Evolutionary conservation across 2,113 vertebrate species (phyloP).

Genomic region (human (Homo sapiens)): DNA sequence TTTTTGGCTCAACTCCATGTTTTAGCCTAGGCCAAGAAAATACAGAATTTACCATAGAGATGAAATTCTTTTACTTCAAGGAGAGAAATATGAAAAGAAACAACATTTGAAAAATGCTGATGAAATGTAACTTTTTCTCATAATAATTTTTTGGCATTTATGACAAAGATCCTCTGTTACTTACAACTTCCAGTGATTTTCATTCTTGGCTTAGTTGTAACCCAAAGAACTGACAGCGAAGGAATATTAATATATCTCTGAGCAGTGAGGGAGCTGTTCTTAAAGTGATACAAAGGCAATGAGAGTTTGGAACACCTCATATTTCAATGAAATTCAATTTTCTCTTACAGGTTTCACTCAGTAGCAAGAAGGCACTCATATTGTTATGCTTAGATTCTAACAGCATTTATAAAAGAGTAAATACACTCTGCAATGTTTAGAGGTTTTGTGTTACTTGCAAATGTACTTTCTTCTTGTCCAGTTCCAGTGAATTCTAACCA

Average conservation of each 20-base stretch:
- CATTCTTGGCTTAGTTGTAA: constrained; percentile 70
- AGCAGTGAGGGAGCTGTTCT: constrained; percentile 72
- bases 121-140: constrained; percentile 75
- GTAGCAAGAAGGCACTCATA: constrained; percentile 58
- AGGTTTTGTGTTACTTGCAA: constrained; percentile 37
- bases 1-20: background rate
- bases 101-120: constrained; percentile 70
- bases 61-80: constrained; percentile 60
- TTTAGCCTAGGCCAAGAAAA: constrained; percentile 20
- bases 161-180: constrained; percentile 73
- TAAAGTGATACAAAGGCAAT: constrained; percentile 78
- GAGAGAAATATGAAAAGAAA: constrained; percentile 43
- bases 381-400: constrained; percentile 25
- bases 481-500: background rate
- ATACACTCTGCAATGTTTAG: constrained; percentile 14
- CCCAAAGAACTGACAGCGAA: constrained; percentile 56
- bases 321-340: constrained; percentile 81
- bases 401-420: constrained; percentile 27
- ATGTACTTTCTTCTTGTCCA: constrained; percentile 26
- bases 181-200: constrained; percentile 77
- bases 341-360: constrained; percentile 68
- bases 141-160: constrained; percentile 76
- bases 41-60: constrained; percentile 39
- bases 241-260: constrained; percentile 74
- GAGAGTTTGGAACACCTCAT: constrained; percentile 76